phyloP scores from a whole-genome alignment of 2,113 vertebrate genomes.

The Rhinopomastus cyanomelas region DNA sequence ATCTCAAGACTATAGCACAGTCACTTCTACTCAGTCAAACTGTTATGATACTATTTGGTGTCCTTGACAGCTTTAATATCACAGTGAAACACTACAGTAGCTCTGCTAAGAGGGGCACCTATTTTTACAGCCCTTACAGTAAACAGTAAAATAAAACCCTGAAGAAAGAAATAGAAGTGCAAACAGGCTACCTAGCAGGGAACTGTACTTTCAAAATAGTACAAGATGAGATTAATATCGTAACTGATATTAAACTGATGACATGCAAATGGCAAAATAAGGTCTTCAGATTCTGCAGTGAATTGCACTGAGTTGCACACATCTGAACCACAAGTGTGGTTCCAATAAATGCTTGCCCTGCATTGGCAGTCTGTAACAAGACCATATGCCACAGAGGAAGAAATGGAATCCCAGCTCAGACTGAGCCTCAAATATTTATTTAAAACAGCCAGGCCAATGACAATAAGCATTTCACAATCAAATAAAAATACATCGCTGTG shows the following conservation, averaged over 20 bases:
- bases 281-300: background rate
- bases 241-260: background rate
- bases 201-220: background rate
- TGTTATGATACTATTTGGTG: background rate
- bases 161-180: background rate
- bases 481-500: background rate
- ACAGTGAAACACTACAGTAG: background rate
- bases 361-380: background rate
- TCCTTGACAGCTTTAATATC: constrained; percentile 13
- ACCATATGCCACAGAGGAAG: background rate
- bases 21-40: background rate
- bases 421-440: constrained; percentile 7
- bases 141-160: background rate
- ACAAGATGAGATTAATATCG: background rate
- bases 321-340: background rate
- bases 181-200: background rate
- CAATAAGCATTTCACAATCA: background rate
- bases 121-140: background rate
- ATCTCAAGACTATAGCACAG: constrained; percentile 2
- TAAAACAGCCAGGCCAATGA: background rate
- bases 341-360: background rate
- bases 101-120: background rate
- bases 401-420: background rate
- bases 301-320: background rate
- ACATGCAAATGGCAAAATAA: background rate